A percentile compares a stretch with the other conserved stretches of the same genome.
Evolutionary conservation across 1,140 invertebrate genomes (phyloP).

Genomic region (Scylla paramamosain): DNA sequence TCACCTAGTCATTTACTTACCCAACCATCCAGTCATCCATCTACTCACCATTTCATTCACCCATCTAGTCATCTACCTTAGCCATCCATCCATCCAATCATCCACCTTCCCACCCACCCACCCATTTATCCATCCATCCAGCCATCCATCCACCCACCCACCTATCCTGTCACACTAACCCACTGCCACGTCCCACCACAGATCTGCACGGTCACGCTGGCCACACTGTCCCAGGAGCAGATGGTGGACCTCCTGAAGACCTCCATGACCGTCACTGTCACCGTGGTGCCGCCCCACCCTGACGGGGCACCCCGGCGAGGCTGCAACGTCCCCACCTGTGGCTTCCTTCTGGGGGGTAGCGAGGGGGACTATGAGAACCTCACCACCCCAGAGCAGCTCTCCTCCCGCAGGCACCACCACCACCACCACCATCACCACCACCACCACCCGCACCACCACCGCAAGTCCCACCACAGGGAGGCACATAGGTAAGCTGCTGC

Average conservation of each 20-base stretch:
- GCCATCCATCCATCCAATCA: too few relatives aligned
- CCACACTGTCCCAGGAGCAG: constrained; percentile 94
- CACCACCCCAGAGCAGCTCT: constrained; percentile 77
- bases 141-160: too few relatives aligned
- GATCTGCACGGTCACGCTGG: constrained; percentile 94
- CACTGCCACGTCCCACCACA: constrained; percentile 78
- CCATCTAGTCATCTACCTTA: too few relatives aligned
- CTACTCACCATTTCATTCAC: too few relatives aligned
- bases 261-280: constrained; percentile 90
- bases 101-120: too few relatives aligned
- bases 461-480: not conserved
- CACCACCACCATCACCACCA: constrained; percentile 49
- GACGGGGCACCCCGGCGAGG: constrained; percentile 86
- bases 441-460: not conserved
- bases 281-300: constrained; percentile 88
- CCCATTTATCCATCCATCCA: too few relatives aligned
- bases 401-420: constrained; percentile 60
- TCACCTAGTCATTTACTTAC: too few relatives aligned
- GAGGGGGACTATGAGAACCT: constrained; percentile 89
- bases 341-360: constrained; percentile 84
- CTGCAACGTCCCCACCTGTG: constrained; percentile 86
- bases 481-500: not conserved
- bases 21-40: too few relatives aligned
- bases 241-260: constrained; percentile 97
- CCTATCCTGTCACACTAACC: not conserved